Evolutionary conservation across 2,888 invertebrate species (phyloP).

Genomic region (Scaptomyza caliginosa): DNA sequence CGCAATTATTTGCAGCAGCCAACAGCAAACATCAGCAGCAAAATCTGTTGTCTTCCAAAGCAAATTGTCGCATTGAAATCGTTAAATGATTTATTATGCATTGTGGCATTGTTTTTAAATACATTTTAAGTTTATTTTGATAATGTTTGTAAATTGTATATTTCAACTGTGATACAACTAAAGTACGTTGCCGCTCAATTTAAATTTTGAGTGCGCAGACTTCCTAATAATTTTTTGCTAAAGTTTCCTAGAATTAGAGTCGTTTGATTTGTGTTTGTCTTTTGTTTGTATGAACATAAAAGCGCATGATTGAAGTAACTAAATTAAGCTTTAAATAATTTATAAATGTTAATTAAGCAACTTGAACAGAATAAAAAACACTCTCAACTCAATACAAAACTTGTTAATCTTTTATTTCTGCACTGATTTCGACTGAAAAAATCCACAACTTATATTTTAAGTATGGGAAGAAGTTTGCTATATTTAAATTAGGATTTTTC

Average conservation of each 20-base stretch:
- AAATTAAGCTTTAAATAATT: conserved; percentile 77
- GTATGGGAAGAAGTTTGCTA: too few species aligned
- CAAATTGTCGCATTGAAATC: conserved; percentile 52
- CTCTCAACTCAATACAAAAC: conserved; percentile 16
- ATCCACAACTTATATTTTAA: too few species aligned
- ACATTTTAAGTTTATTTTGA: conserved; percentile 43
- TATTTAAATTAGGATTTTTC: too few species aligned
- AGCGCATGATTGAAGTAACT: conserved; percentile 37
- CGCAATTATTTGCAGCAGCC: conserved; percentile 31
- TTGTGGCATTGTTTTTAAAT: conserved; percentile 61
- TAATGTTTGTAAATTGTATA: conserved; percentile 63
- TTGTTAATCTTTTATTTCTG: too few species aligned
- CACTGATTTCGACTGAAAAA: too few species aligned
- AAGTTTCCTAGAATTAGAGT: conserved; percentile 51
- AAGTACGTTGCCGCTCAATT: conserved; percentile 51
- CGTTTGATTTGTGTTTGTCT: conserved; percentile 2
- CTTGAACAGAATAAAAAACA: conserved; percentile 36
- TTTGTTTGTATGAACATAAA: conserved; percentile 4
- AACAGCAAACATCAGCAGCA: conserved; percentile 52
- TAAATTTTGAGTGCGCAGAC: conserved; percentile 31
- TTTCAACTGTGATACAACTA: conserved; percentile 74
- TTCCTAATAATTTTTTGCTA: conserved; percentile 50
- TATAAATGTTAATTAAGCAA: conserved; percentile 69
- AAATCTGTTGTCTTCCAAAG: conserved; percentile 80
- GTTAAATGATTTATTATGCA: conserved; percentile 28